Evolutionary conservation across 1,140 invertebrate species (phyloP), one percentile per base, ranked within the genome.

Genomic region (Psilanteris sp.): DNA sequence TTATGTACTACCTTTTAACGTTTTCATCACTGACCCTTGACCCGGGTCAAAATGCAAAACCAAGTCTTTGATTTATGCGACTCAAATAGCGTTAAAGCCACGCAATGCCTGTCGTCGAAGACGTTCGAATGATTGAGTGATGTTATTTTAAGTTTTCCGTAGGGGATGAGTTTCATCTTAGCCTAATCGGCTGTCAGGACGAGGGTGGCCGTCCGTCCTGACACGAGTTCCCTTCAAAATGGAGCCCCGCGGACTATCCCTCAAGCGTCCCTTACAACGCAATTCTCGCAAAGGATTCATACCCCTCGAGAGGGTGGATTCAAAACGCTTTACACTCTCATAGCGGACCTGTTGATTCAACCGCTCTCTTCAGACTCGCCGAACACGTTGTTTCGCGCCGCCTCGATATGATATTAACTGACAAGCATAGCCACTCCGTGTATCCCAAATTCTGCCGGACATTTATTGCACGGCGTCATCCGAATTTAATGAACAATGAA

Each of bases 121-220:
- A 85, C 79, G 81, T 62, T 67, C 70, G 80, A 73, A 87, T 88
- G 86, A 88, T 88, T 81, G 87, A 88, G 77, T 82, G 85, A 83
- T 88, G 84, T 87, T 89, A 87, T 88, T 89, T 88, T 85, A 87
- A 88, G 87, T 88, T 89, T 89, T 87, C 85, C 87, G 62, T 82
- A 79, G 85, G 87, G 84, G 55, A 70, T 73, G 24, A 64, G 57
- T 44, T 64, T 73, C 79, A 57, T 81, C 82, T 85, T 80, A 81
- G 79, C 84, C 86, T 88, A 88, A 89, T 88, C 87, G 87, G 80
- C 84, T 87, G 85, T 87, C 84, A 52, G 48, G 55, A 15, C 32
- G 61, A 59, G 74, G 67, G 62, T 70, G n/a, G 26, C 13, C 55
- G 11, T 22, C 66, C 31, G 43, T 50, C 77, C 67, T 50, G 59